phyloP scores from a whole-genome alignment of 2,888 invertebrate genomes.

The Yponomeuta sedellus region DNA sequence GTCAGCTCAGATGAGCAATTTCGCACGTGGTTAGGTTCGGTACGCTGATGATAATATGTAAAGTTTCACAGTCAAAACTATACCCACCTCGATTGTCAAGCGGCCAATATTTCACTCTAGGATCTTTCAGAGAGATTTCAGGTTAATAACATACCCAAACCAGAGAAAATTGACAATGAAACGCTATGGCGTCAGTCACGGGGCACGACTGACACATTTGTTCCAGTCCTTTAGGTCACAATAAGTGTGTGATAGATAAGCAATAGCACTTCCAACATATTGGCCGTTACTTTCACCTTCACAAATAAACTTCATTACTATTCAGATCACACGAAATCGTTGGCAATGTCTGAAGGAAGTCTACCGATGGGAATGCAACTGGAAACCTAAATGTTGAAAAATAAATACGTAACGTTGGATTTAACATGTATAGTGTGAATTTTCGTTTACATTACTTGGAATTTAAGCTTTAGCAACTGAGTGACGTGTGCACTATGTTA shows the following conservation, averaged over 20 bases:
- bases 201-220: constrained; percentile 20
- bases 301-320: constrained; percentile 7
- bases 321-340: constrained; percentile 23
- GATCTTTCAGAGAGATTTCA: too few species aligned
- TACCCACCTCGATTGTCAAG: too few species aligned
- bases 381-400: constrained; percentile 14
- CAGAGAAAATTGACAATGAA: neutral
- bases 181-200: neutral
- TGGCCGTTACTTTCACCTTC: constrained; percentile 13
- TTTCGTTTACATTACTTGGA: too few species aligned
- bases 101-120: too few species aligned
- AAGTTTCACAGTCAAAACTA: too few species aligned
- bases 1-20: too few species aligned
- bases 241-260: neutral
- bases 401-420: too few species aligned
- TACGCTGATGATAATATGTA: too few species aligned
- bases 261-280: neutral
- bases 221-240: neutral
- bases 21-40: too few species aligned
- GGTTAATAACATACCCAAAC: neutral
- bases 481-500: too few species aligned
- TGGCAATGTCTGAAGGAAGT: constrained; percentile 42
- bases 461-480: too few species aligned
- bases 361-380: constrained; percentile 18
- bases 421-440: too few species aligned